phyloP scores from a whole-genome alignment of 2,113 vertebrate species.

The Mesembrinibis cayennensis region DNA sequence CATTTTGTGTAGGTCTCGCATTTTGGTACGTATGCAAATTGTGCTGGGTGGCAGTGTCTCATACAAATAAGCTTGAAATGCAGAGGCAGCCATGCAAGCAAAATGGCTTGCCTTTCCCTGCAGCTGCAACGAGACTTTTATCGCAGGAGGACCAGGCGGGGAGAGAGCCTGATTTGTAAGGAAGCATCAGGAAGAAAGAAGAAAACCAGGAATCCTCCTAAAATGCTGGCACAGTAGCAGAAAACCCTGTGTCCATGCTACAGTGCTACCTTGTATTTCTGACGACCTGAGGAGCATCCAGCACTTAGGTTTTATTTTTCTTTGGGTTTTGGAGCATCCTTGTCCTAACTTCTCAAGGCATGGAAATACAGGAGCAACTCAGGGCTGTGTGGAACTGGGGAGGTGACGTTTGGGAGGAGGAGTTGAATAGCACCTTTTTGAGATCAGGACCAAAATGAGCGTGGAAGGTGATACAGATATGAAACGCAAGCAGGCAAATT shows the following conservation, averaged over 20 bases:
- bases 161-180: background rate
- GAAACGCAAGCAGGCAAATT: background rate
- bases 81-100: constrained; percentile 29
- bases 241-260: fast-evolving
- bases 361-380: background rate
- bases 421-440: background rate
- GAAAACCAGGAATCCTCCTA: background rate
- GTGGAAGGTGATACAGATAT: background rate
- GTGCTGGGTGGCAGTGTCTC: constrained; percentile 22
- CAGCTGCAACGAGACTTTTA: background rate
- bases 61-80: constrained; percentile 39
- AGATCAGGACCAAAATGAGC: background rate
- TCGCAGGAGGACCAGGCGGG: background rate
- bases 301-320: background rate
- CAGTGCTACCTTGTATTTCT: background rate
- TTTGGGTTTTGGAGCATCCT: background rate
- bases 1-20: background rate
- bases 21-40: constrained; percentile 25
- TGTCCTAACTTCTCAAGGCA: background rate
- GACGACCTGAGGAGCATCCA: background rate
- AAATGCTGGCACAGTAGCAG: background rate
- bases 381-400: background rate
- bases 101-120: constrained; percentile 4
- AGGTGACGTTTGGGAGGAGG: background rate
- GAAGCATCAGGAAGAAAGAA: background rate